These are phyloP conservation scores for Capitella teleta DNA, from an alignment of 1,140 invertebrate species.

Conservation along the genomic window DNA sequence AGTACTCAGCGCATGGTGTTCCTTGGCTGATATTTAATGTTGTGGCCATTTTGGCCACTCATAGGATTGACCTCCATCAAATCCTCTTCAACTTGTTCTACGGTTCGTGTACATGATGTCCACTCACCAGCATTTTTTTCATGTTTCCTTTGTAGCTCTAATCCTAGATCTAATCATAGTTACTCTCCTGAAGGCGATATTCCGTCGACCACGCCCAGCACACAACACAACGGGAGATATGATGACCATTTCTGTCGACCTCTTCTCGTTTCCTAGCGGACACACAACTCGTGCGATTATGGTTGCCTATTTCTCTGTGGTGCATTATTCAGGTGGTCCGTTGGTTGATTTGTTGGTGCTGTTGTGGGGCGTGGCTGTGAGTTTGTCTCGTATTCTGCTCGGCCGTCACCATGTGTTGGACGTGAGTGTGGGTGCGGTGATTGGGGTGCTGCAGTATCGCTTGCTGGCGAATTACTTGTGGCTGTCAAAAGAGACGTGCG, in stretches of 20 bases:
- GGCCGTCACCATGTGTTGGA: constrained; percentile 79
- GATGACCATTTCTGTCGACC: constrained; percentile 58
- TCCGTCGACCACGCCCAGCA: constrained; percentile 62
- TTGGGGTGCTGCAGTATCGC: constrained; percentile 65
- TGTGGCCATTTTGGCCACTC: constrained; percentile 60
- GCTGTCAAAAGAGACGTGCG: constrained; percentile 5
- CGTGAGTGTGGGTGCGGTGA: constrained; percentile 58
- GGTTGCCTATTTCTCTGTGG: constrained; percentile 50
- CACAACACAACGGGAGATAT: constrained; percentile 55
- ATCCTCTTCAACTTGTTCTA: constrained; percentile 73
- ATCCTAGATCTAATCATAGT: constrained; percentile 75
- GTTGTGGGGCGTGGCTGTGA: constrained; percentile 63
- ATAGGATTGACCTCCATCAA: constrained; percentile 55
- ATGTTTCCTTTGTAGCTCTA: constrained; percentile 55
- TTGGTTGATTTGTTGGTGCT: constrained; percentile 44
- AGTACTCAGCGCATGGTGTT: constrained; percentile 82
- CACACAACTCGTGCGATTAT: constrained; percentile 78
- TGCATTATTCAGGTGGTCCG: constrained; percentile 16
- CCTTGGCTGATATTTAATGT: constrained; percentile 66
- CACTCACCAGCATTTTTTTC: neutral
- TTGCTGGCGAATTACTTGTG: constrained; percentile 41
- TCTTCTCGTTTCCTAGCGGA: constrained; percentile 92
- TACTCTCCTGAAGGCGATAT: constrained; percentile 66
- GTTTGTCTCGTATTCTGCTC: constrained; percentile 65
- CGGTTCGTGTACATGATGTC: constrained; percentile 55